These are phyloP conservation scores for Phylloscopus whistleri DNA, from an alignment of 2,113 vertebrate species.

Conservation along the genomic window DNA sequence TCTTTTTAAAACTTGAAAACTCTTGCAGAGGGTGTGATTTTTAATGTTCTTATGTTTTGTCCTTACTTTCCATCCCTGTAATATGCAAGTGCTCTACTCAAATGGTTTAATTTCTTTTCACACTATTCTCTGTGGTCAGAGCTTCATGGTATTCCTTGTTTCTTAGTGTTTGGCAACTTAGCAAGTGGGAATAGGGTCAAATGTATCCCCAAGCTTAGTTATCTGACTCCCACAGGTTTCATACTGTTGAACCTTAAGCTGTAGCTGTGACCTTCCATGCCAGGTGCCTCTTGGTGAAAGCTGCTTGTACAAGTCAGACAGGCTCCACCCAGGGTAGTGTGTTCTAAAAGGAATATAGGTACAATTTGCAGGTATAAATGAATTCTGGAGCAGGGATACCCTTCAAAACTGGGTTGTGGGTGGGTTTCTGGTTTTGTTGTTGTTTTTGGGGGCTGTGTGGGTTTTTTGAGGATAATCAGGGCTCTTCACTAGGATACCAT, in stretches of 20 bases:
- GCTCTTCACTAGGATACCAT: neutral
- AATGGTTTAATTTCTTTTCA: neutral
- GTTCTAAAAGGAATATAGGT: neutral
- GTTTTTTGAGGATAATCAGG: neutral
- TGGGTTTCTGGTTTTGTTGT: neutral
- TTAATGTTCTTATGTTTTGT: neutral
- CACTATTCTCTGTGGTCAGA: neutral
- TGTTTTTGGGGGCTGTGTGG: neutral
- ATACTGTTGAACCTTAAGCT: neutral
- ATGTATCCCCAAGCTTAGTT: neutral
- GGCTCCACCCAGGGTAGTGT: accelerated
- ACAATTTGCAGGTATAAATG: neutral
- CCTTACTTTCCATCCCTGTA: neutral
- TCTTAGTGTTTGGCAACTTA: neutral
- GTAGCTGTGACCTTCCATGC: neutral
- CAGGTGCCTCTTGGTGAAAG: neutral
- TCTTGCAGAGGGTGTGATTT: neutral
- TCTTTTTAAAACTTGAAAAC: neutral
- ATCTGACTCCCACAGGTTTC: neutral
- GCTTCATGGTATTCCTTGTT: neutral
- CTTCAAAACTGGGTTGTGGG: neutral
- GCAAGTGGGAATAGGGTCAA: neutral
- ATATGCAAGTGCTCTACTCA: neutral
- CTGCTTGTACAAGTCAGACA: neutral
- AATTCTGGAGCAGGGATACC: neutral